Conservation (phyloP, 2,888 invertebrate genomes). For the Drosophila recens region DNA sequence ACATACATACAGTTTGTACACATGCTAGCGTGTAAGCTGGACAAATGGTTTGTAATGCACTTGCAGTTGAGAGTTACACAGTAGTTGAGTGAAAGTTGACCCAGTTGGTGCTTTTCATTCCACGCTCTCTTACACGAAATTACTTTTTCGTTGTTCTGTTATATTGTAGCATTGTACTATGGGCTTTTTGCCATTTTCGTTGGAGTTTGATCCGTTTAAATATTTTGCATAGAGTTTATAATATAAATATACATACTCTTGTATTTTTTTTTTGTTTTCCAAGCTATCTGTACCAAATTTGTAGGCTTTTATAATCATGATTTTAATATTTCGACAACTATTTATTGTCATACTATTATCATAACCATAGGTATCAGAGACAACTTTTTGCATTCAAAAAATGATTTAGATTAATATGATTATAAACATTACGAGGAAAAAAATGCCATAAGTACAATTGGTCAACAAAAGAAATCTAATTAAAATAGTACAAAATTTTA, state of each 20-base stretch:
- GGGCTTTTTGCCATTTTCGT: background rate
- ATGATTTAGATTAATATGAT: too few species aligned
- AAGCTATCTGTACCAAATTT: too few species aligned
- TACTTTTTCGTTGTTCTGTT: constrained; percentile 10
- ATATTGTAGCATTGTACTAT: background rate
- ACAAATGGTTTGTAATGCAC: constrained; percentile 38
- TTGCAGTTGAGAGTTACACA: constrained; percentile 19
- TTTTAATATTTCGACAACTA: too few species aligned
- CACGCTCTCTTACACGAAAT: background rate
- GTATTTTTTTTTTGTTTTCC: too few species aligned
- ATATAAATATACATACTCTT: background rate
- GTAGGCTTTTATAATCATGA: too few species aligned
- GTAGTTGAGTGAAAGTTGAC: constrained; percentile 34
- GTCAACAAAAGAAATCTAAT: too few species aligned
- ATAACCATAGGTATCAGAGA: too few species aligned
- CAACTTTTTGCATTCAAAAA: too few species aligned
- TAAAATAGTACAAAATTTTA: too few species aligned
- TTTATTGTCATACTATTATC: too few species aligned
- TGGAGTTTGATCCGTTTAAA: background rate
- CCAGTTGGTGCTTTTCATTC: constrained; percentile 21
- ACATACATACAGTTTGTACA: background rate
- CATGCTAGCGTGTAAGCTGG: constrained; percentile 5
- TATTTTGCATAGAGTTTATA: background rate
- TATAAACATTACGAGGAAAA: too few species aligned
- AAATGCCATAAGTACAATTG: too few species aligned